Conservation (phyloP, 2,113 vertebrate genomes). For the Chrysochloris asiatica region DNA sequence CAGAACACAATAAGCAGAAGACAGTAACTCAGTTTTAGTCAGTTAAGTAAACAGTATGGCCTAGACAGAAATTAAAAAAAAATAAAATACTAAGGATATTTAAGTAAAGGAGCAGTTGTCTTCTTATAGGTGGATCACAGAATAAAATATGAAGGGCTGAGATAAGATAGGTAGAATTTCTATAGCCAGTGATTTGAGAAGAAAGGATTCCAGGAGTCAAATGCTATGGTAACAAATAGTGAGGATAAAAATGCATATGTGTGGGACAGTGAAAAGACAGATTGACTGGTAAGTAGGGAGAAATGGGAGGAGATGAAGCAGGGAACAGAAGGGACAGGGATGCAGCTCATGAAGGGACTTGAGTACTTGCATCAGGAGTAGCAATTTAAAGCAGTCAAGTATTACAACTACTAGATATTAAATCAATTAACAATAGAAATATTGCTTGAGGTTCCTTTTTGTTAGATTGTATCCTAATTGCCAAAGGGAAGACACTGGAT, state of each 20-base stretch:
- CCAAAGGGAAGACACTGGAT: neutral
- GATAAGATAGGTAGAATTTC: neutral
- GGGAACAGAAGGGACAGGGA: neutral
- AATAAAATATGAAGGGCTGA: neutral
- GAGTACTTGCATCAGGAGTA: neutral
- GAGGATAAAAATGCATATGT: neutral
- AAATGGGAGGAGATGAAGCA: neutral
- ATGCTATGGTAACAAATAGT: neutral
- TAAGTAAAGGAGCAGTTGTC: neutral
- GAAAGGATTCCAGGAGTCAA: neutral
- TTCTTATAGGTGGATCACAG: neutral
- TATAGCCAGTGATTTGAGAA: neutral
- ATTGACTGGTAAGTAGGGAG: neutral
- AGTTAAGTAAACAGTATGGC: neutral
- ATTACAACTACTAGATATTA: conserved; percentile 9
- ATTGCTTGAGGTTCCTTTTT: neutral
- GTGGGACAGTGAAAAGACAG: neutral
- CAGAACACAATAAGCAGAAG: neutral
- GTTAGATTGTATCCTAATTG: neutral
- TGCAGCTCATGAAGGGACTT: neutral
- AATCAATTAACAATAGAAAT: conserved; percentile 2
- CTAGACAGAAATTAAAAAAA: conserved; percentile 31
- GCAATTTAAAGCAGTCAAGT: conserved; percentile 49
- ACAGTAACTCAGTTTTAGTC: neutral
- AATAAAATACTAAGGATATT: neutral